Conservation (phyloP, 1,140 invertebrate genomes). For the Hycleus phaleratus region DNA sequence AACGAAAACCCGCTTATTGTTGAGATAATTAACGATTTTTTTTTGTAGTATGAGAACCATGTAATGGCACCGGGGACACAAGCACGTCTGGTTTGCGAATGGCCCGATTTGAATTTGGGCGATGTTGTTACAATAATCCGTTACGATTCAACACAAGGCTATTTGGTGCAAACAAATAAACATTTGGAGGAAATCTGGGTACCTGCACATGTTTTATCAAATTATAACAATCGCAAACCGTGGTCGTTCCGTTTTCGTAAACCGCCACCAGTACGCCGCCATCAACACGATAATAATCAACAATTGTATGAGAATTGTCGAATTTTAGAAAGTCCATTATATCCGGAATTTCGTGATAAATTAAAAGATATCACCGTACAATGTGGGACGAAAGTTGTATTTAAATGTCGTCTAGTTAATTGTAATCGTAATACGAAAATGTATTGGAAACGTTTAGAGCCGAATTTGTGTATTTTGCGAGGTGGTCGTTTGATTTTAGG, state of each 20-base stretch:
- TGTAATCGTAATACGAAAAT: constrained; percentile 37
- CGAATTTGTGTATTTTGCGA: constrained; percentile 45
- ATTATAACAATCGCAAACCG: constrained; percentile 45
- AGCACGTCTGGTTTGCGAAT: constrained; percentile 46
- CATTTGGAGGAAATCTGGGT: constrained; percentile 53
- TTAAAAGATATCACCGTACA: constrained; percentile 31
- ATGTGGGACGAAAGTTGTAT: constrained; percentile 29
- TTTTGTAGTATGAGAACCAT: constrained; percentile 34
- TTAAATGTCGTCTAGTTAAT: constrained; percentile 32
- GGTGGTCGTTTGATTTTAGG: constrained; percentile 45
- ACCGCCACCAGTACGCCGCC: constrained; percentile 15
- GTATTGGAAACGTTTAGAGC: constrained; percentile 51
- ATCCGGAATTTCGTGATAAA: constrained; percentile 34
- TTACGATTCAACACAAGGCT: constrained; percentile 43
- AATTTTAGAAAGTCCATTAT: constrained; percentile 25
- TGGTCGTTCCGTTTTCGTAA: constrained; percentile 51
- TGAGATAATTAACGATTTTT: not conserved
- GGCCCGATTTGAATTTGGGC: constrained; percentile 46
- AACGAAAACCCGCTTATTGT: too few relatives aligned
- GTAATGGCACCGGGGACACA: constrained; percentile 47
- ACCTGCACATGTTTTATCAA: constrained; percentile 52
- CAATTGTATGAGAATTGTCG: constrained; percentile 37
- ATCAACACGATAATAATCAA: constrained; percentile 15
- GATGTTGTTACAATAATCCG: constrained; percentile 45
- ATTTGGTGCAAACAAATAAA: constrained; percentile 39